Percentiles rank a stretch among this genome's conserved stretches.
Conservation (phyloP, 2,888 invertebrate species). For the Scaptomyza flava region DNA sequence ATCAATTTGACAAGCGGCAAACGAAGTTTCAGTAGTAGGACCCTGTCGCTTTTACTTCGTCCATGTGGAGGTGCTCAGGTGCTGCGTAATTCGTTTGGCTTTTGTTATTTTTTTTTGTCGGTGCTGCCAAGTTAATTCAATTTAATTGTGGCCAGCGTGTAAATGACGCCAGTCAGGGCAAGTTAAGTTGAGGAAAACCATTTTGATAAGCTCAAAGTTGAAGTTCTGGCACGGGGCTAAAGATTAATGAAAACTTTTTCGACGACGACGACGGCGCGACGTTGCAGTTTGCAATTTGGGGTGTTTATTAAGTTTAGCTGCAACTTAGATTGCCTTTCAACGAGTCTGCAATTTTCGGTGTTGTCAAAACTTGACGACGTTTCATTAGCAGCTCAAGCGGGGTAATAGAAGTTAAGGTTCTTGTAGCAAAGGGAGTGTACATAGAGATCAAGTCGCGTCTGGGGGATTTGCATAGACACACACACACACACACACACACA, state of each 20-base stretch:
- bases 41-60: constrained; percentile 4
- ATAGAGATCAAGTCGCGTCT: constrained; percentile 41
- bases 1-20: constrained; percentile 81
- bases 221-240: constrained; percentile 34
- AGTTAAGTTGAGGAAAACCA: constrained; percentile 19
- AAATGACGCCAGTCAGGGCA: constrained; percentile 59
- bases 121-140: constrained; percentile 68
- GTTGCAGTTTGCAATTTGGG: constrained; percentile 59
- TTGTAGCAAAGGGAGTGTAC: not conserved
- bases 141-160: constrained; percentile 76
- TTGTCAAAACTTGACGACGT: constrained; percentile 73
- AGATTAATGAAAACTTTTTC: constrained; percentile 75
- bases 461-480: constrained; percentile 62
- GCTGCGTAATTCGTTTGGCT: constrained; percentile 42
- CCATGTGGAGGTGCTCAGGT: constrained; percentile 51
- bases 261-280: constrained; percentile 47
- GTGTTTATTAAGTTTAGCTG: constrained; percentile 68
- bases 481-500: constrained; percentile 5
- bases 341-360: constrained; percentile 46
- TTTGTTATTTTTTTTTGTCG: constrained; percentile 27
- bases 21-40: constrained; percentile 40
- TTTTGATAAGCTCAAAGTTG: constrained; percentile 63
- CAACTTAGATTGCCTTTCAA: constrained; percentile 71
- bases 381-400: constrained; percentile 60
- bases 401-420: not conserved